Evolutionary conservation across 2,888 invertebrate genomes (phyloP).

Genomic region (Stratiomys singularior): DNA sequence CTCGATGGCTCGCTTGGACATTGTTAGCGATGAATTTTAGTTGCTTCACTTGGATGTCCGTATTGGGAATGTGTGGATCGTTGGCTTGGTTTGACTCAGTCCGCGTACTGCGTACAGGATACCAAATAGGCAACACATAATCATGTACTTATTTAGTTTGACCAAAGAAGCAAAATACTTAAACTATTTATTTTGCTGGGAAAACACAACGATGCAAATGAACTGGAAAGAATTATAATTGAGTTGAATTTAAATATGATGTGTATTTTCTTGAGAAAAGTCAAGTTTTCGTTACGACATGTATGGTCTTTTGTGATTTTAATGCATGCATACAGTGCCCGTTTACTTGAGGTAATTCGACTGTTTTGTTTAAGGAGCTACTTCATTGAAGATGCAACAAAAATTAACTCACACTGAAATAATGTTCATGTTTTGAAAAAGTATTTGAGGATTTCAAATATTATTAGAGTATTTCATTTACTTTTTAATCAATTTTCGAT

Average conservation of each 20-base stretch:
- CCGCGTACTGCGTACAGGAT: background rate
- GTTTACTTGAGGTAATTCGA: no score
- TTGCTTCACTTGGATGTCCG: constrained; percentile 18
- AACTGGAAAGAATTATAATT: constrained; percentile 28
- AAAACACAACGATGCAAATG: constrained; percentile 15
- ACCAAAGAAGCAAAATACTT: background rate
- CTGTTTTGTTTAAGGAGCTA: no score
- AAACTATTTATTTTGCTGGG: constrained; percentile 9
- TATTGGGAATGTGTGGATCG: constrained; percentile 16
- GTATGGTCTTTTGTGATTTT: no score
- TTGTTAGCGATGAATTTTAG: constrained; percentile 38
- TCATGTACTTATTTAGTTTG: background rate
- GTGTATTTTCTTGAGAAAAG: no score
- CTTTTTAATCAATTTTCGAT: no score
- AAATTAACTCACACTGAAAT: no score
- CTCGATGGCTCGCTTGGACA: constrained; percentile 8
- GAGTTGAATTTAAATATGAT: constrained; percentile 1
- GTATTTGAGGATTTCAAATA: no score
- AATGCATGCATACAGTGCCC: no score
- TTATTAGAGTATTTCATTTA: no score
- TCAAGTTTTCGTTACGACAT: no score
- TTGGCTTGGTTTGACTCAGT: background rate
- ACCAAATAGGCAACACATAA: constrained; percentile 30
- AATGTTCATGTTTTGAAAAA: no score
- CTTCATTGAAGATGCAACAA: no score